A percentile compares a stretch with the other conserved stretches of the same genome.
These are phyloP conservation scores for Heteromyza rotundicornis DNA, from an alignment of 2,888 invertebrate species.

Conservation along the genomic window DNA sequence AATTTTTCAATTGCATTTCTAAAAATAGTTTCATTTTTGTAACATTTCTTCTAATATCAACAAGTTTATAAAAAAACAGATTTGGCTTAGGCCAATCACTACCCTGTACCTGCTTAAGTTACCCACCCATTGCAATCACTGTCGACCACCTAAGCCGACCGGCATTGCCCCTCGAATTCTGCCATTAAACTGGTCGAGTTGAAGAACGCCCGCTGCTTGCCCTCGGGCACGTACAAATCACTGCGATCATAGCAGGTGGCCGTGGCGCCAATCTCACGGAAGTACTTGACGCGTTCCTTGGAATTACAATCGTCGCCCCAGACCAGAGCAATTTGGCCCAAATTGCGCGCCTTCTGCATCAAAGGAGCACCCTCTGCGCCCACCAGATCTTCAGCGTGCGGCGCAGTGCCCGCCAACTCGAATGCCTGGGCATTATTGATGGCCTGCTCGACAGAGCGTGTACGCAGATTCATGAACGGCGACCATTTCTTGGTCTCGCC, in stretches of 20 bases:
- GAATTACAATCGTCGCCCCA: conserved; percentile 98
- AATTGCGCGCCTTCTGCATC: conserved; percentile 72
- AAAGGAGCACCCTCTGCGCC: conserved; percentile 72
- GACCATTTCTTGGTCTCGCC: conserved; percentile 63
- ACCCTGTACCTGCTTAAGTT: too few relatives aligned
- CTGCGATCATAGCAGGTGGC: conserved; percentile 96
- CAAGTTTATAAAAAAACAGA: too few relatives aligned
- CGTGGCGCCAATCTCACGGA: conserved; percentile 88
- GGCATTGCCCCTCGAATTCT: conserved; percentile 50
- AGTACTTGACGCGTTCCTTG: conserved; percentile 78
- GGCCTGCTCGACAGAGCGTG: conserved; percentile 79
- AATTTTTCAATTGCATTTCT: too few relatives aligned
- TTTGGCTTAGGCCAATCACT: too few relatives aligned
- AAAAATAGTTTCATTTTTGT: too few relatives aligned
- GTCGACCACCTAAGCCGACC: conserved; percentile 16
- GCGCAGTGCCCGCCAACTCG: conserved; percentile 87
- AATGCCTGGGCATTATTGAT: conserved; percentile 81
- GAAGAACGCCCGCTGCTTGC: conserved; percentile 50
- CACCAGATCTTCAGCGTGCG: conserved; percentile 90
- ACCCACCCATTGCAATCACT: too few relatives aligned
- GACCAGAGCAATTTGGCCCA: conserved; percentile 87
- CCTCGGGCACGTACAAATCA: conserved; percentile 63
- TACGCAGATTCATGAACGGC: conserved; percentile 83
- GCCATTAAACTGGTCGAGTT: conserved; percentile 43
- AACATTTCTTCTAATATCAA: too few relatives aligned